These are phyloP conservation scores for Squalus acanthias DNA, from an alignment of 2,797 vertebrate genomes.

Conservation along the genomic window DNA sequence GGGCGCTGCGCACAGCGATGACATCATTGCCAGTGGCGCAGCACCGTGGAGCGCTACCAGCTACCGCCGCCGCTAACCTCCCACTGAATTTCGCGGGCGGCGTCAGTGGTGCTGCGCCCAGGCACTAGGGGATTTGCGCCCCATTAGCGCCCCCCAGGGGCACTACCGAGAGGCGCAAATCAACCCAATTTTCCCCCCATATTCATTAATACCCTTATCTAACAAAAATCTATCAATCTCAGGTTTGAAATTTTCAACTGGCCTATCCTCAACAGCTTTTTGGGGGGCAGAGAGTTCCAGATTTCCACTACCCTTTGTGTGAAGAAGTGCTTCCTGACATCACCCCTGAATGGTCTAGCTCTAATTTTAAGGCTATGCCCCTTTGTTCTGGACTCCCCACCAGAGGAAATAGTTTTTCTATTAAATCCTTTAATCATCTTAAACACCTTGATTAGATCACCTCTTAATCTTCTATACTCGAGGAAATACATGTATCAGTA, in stretches of 20 bases:
- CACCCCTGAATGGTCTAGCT: neutral
- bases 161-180: too few species aligned
- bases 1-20: too few species aligned
- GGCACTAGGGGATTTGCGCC: too few species aligned
- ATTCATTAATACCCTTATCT: neutral
- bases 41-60: too few species aligned
- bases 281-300: neutral
- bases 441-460: neutral
- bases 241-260: neutral
- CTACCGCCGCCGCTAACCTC: too few species aligned
- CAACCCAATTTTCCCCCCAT: too few species aligned
- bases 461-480: neutral
- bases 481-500: neutral
- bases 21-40: too few species aligned
- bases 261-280: neutral
- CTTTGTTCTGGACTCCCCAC: neutral
- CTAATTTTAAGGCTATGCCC: neutral
- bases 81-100: too few species aligned
- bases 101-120: too few species aligned
- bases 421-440: neutral
- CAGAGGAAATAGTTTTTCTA: neutral
- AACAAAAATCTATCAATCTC: neutral
- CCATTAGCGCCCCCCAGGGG: too few species aligned
- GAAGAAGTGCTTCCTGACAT: neutral
- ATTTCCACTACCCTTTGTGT: neutral